phyloP scores from a whole-genome alignment of 2,888 invertebrate species.

The Apodemia hepburni region DNA sequence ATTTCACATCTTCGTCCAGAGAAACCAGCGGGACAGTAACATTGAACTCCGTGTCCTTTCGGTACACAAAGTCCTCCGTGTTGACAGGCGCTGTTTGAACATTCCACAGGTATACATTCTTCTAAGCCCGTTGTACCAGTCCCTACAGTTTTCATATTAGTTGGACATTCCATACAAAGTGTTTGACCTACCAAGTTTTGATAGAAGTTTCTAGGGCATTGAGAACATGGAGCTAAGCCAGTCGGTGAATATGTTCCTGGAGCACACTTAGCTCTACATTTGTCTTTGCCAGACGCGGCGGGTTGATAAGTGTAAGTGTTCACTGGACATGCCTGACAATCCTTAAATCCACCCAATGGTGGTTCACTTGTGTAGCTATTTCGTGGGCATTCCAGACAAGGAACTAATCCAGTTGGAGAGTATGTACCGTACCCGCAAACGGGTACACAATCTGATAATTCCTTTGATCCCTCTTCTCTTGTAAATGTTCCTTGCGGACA shows the following conservation, averaged over 20 bases:
- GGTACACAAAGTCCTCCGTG: slow-evolving; percentile 95
- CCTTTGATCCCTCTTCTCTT: slow-evolving; percentile 93
- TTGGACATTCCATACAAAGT: slow-evolving; percentile 93
- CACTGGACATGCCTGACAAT: slow-evolving; percentile 95
- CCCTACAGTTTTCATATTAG: slow-evolving; percentile 92
- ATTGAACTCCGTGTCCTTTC: slow-evolving; percentile 93
- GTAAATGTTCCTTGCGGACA: slow-evolving; percentile 97
- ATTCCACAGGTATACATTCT: slow-evolving; percentile 93
- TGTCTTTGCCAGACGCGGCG: slow-evolving; percentile 90
- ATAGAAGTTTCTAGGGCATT: slow-evolving; percentile 95
- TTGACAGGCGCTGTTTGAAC: slow-evolving; percentile 92
- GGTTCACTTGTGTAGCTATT: slow-evolving; percentile 94
- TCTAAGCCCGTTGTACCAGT: slow-evolving; percentile 90
- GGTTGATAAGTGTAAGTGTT: slow-evolving; percentile 95
- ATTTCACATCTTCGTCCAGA: slow-evolving; percentile 96
- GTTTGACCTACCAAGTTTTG: slow-evolving; percentile 92
- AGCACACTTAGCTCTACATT: slow-evolving; percentile 92
- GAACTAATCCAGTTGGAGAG: slow-evolving; percentile 95
- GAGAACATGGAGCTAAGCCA: slow-evolving; percentile 95
- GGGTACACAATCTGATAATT: slow-evolving; percentile 91
- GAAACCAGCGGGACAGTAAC: slow-evolving; percentile 97
- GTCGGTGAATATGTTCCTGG: slow-evolving; percentile 96
- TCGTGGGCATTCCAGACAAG: slow-evolving; percentile 95
- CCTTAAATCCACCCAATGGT: slow-evolving; percentile 94
- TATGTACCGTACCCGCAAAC: slow-evolving; percentile 98